Evolutionary conservation across 2,888 invertebrate species (phyloP), one percentile per base, ranked within the genome.

Genomic region (Phengaris alcon): DNA sequence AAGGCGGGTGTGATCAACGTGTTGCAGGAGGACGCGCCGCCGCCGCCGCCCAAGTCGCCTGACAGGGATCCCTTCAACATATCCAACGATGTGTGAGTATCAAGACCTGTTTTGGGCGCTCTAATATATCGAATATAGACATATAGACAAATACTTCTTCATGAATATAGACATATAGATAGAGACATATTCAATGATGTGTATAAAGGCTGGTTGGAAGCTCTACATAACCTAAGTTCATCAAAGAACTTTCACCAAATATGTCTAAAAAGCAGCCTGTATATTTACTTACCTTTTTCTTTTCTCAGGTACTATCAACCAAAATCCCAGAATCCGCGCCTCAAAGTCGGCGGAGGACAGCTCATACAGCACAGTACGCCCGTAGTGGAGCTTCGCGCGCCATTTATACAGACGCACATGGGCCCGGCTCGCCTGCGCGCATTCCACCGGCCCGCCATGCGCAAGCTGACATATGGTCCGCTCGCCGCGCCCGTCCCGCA

Each of bases 341-440:
- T 97, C 0, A 97, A 97, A 89, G 97, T 98, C 5, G 97, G 98
- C 10, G 98, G 98, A 2, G 98, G 97, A 0, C 98, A 97, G 88
- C 94, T 98, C 4, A 97, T 98, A 77, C 98, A 99, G 87, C 99
- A 99, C 91, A 99, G 99, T 57, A 99, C 98, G 0, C 99, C 99
- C 0, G 98, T 99, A 0, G 98, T 99, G 9, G 99, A 99, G 87
- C 91, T 99, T 3, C 95, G 98, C 48, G 97, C 97, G 6, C 98
- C 99, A 0, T 99, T 99, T 91, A 97, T 99, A 78, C 99, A 99
- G 79, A 98, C 98, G 0, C 97, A 98, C 86, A 97, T 98, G 96
- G 96, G 97, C 0, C 92, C 93, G 4, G 93, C 93, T 0, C 80
- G 91, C 2, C 90, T 99, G 75, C 94, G 99, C 0, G 97, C 97